These are phyloP conservation scores for Acanthornis magna DNA, from an alignment of 2,797 vertebrate genomes.

Conservation along the genomic window DNA sequence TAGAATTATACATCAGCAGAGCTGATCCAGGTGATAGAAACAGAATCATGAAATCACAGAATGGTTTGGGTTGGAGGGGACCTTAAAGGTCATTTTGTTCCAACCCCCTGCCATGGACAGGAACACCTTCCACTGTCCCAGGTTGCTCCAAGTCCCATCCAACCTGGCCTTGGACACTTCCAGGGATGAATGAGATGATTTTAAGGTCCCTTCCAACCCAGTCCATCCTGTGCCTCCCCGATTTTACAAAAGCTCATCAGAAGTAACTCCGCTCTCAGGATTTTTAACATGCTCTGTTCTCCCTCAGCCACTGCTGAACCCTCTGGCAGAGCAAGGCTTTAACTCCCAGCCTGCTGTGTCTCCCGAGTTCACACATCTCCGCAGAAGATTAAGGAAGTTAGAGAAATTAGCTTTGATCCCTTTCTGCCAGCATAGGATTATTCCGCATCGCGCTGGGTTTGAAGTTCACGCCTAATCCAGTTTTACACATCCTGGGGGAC, in stretches of 20 bases:
- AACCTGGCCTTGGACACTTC: background rate
- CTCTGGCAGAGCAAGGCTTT: background rate
- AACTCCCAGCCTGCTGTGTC: background rate
- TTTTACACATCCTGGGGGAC: background rate
- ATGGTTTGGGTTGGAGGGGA: background rate
- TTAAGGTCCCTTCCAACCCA: background rate
- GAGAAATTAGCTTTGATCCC: conserved; percentile 40
- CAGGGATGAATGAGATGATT: background rate
- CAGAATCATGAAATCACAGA: background rate
- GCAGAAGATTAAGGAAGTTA: background rate
- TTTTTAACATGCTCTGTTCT: background rate
- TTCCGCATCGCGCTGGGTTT: background rate
- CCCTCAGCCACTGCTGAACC: background rate
- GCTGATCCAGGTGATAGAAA: background rate
- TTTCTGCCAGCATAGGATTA: conserved; percentile 39
- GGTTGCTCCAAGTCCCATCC: fast-evolving
- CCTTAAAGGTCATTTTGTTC: background rate
- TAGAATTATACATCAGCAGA: background rate
- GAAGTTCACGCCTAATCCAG: conserved; percentile 42
- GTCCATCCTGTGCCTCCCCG: background rate
- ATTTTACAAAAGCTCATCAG: background rate
- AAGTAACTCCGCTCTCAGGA: background rate
- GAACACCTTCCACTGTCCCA: no score
- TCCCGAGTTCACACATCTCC: background rate
- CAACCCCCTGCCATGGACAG: background rate